Base-by-base conservation (phyloP, 64 coral and sea anemone species). In the Orbicella faveolata region DNA sequence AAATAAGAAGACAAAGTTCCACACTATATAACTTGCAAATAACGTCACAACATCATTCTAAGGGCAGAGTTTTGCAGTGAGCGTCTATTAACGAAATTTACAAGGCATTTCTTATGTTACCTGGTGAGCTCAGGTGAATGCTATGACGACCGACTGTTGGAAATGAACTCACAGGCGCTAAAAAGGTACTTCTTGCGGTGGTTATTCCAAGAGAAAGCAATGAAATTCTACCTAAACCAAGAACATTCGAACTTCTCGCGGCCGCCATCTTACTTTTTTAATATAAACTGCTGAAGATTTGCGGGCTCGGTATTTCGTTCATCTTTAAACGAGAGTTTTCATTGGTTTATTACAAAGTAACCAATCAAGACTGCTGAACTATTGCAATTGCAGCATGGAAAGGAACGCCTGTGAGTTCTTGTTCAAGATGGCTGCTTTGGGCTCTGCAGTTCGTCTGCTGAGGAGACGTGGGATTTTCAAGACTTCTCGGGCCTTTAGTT, bases 241-340 rank as follows among this genome's bases (percentile, higher is more conserved):
- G 39, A 34, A 57, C 63, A 55, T 30, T 73, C 36, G 36, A 33
- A 55, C 81, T 3, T 19, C 80, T 57, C 12, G 20, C 8, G 39
- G 80, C 80, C 80, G 89, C 89, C 89, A 91, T 91, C 13, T 90
- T 90, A 37, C 35, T 20, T 78, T 81, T 81, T 62, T 81, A 33
- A 17, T 30, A 23, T 18, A 35, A 5, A 62, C 54, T 19, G 54
- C 54, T 36, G 54, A 20, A 57, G 21, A 79, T 23, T 48, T 34
- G 79, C 79, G 15, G 57, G 54, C 57, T 63, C 54, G 26, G 20
- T 78, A 53, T 16, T 25, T 48, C 44, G 41, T 13, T 16, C 23
- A 25, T 78, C 76, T 78, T 26, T 59, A 59, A 14, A 78, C 76
- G 52, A 52, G 9, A 11, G 6, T 78, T 54, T 78, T 53, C 23